Evolutionary conservation across 1,140 invertebrate genomes (phyloP).

Genomic region (Oedothorax gibbosus): DNA sequence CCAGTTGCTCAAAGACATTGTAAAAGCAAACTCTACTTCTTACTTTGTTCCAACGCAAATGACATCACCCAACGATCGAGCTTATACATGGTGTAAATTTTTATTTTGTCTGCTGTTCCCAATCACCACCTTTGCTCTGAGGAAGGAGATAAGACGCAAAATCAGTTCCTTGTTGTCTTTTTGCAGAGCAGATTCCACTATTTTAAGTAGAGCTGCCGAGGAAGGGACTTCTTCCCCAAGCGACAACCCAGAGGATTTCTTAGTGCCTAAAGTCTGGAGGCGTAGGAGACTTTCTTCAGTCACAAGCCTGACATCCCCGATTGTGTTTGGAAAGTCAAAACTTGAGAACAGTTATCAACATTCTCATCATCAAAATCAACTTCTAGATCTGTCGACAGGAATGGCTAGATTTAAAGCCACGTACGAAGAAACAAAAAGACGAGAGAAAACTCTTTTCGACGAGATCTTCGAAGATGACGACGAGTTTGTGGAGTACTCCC

Average conservation of each 20-base stretch:
- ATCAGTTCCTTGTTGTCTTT: conserved; percentile 29
- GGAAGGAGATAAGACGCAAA: conserved; percentile 40
- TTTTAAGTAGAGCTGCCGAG: neutral
- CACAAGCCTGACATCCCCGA: conserved; percentile 18
- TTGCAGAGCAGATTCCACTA: conserved; percentile 15
- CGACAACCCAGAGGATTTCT: conserved; percentile 24
- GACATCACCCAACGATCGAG: neutral
- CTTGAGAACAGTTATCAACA: neutral
- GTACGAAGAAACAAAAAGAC: conserved; percentile 9
- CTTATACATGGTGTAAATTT: conserved; percentile 26
- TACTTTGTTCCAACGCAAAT: neutral
- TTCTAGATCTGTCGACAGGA: conserved; percentile 35
- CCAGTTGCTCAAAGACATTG: too few species aligned
- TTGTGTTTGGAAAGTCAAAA: conserved; percentile 38
- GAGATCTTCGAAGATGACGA: conserved; percentile 48
- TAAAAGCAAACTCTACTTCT: conserved; percentile 15
- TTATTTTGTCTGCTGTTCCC: conserved; percentile 31
- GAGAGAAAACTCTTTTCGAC: conserved; percentile 25
- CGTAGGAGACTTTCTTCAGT: conserved; percentile 48
- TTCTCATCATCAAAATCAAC: neutral
- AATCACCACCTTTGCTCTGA: neutral
- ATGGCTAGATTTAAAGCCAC: conserved; percentile 34
- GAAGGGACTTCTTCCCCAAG: neutral
- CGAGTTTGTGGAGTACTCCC: conserved; percentile 31
- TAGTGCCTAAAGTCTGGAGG: conserved; percentile 44